These are phyloP conservation scores for Drosophila prostipennis DNA, from an alignment of 2,888 invertebrate genomes.

Conservation along the genomic window DNA sequence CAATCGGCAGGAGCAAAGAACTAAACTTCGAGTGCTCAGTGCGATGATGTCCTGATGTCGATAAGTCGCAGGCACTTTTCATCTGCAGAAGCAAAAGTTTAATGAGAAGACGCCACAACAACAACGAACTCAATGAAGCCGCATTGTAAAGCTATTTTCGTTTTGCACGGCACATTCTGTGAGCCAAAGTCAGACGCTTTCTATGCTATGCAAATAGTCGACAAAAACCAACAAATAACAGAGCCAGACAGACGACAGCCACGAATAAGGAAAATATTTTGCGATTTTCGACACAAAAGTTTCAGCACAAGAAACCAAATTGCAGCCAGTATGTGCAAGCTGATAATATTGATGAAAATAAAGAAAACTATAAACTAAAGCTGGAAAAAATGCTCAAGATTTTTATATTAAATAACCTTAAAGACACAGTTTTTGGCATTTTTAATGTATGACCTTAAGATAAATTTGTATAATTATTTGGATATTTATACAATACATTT, in stretches of 20 bases:
- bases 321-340: conserved; percentile 13
- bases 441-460: no score
- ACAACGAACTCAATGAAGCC: conserved; percentile 11
- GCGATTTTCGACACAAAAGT: conserved; percentile 16
- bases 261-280: conserved; percentile 24
- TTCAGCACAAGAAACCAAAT: conserved; percentile 1
- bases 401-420: no score
- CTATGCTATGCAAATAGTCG: conserved; percentile 13
- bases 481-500: no score
- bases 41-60: conserved; percentile 24
- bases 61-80: conserved; percentile 32
- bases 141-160: conserved; percentile 33
- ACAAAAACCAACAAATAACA: conserved; percentile 20
- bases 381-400: no score
- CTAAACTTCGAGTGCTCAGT: conserved; percentile 30
- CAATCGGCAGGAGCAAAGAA: conserved; percentile 7
- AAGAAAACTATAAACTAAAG: no score
- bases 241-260: conserved; percentile 14
- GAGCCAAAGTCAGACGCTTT: conserved; percentile 13
- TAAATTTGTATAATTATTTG: no score
- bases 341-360: conserved; percentile 1
- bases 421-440: no score
- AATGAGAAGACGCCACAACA: conserved; percentile 23
- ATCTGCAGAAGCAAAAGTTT: conserved; percentile 33
- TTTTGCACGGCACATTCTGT: conserved; percentile 6